Evolutionary conservation across 2,113 vertebrate species (phyloP), one percentile per base, ranked within the genome.

Genomic region (Lota lota): DNA sequence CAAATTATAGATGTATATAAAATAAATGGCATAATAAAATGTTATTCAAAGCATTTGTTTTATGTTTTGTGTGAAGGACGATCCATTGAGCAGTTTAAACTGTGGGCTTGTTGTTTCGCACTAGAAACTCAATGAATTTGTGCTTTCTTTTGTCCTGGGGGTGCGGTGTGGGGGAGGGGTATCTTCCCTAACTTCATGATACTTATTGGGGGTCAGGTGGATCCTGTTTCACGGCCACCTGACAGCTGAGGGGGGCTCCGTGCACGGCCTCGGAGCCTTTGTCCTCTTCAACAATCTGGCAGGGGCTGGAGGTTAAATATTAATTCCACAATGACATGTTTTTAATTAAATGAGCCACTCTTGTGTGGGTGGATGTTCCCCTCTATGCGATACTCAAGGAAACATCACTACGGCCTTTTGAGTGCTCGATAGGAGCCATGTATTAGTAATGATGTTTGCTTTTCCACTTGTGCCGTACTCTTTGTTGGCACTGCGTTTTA

Each of bases 361-460:
- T 64, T 61, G 58, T 21, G 53, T 67, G 83, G 75, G 84, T 80
- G 70, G 76, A 77, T 79, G 77, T 89, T 82, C 69, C 80, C 76
- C 84, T 88, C 83, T 87, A 83, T 86, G 84, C 69, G 84, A 87
- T 85, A 86, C 89, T 90, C 85, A 24, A 78, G 83, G 77, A 78
- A 84, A 87, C 89, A 88, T 89, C 85, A 77, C 67, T 75, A 68
- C 18, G 60, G 17, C 75, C 85, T 79, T 72, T 86, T 87, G 82
- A 84, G 76, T 56, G 75, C 77, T 87, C 83, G 81, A 88, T 73
- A 77, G 79, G 79, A 61, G 63, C 68, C 16, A 88, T 93, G 84
- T 83, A 91, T 92, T 92, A 91, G 64, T 90, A 87, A 92, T 92
- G 87, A 90, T 91, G 84, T 89, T 93, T 88, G 81, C 87, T 83